phyloP scores from a whole-genome alignment of 1,140 invertebrate genomes.

The Oedothorax gibbosus region DNA sequence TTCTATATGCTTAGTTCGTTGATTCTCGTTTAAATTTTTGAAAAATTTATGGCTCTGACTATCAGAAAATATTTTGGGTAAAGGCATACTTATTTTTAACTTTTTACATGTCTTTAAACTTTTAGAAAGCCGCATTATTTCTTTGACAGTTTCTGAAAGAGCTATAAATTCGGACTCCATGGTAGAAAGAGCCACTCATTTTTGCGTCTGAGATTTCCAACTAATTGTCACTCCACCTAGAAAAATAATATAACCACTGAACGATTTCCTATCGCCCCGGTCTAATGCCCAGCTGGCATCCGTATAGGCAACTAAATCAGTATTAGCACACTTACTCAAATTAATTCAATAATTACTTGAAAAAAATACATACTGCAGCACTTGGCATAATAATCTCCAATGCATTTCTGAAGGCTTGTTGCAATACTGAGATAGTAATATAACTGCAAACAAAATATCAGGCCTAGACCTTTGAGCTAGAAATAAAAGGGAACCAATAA shows the following conservation, averaged over 20 bases:
- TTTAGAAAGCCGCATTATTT: constrained; percentile 36
- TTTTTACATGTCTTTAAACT: neutral
- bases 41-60: constrained; percentile 6
- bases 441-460: neutral
- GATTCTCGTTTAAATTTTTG: neutral
- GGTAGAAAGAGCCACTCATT: constrained; percentile 22
- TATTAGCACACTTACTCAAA: neutral
- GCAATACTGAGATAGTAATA: neutral
- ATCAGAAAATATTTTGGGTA: neutral
- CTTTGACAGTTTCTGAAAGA: constrained; percentile 30
- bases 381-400: neutral
- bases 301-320: neutral
- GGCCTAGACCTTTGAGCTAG: neutral
- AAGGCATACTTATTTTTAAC: neutral
- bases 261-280: constrained; percentile 62
- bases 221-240: constrained; percentile 65
- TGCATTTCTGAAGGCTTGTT: neutral
- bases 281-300: constrained; percentile 37
- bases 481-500: neutral
- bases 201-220: constrained; percentile 52
- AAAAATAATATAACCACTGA: constrained; percentile 67
- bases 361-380: neutral
- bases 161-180: constrained; percentile 60
- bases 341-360: neutral
- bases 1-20: constrained; percentile 65